These are phyloP conservation scores for Epirrita christyi DNA, from an alignment of 2,888 invertebrate species.

Conservation along the genomic window DNA sequence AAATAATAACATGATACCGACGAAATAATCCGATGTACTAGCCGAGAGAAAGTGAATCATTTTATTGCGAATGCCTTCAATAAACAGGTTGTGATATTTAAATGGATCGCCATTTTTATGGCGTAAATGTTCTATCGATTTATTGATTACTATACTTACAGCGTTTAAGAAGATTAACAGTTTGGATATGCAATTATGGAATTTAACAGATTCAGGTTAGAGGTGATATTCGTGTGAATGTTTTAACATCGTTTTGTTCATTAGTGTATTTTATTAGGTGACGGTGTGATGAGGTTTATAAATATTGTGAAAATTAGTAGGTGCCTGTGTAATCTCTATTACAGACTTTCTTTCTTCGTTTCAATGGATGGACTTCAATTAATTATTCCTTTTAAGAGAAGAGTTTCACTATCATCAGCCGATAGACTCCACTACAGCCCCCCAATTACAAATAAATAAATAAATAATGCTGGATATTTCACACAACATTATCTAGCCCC, in stretches of 20 bases:
- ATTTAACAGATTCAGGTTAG: conserved; percentile 24
- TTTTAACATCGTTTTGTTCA: conserved; percentile 15
- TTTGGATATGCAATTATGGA: conserved; percentile 29
- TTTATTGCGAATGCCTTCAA: conserved; percentile 71
- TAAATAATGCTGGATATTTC: too few species aligned
- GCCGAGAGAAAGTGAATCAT: conserved; percentile 78
- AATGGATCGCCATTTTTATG: conserved; percentile 51
- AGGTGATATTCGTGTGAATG: conserved; percentile 21
- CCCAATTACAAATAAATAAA: too few species aligned
- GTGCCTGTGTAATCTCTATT: neutral
- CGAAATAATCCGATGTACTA: conserved; percentile 53
- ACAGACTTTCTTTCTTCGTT: neutral
- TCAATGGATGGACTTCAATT: neutral
- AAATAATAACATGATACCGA: conserved; percentile 62
- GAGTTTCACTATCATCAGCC: too few species aligned
- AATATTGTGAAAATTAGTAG: neutral
- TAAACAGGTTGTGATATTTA: conserved; percentile 62
- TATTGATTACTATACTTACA: conserved; percentile 45
- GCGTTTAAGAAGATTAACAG: conserved; percentile 31
- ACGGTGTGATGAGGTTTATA: conserved; percentile 12
- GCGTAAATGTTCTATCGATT: conserved; percentile 48
- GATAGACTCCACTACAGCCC: too few species aligned
- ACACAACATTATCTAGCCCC: too few species aligned
- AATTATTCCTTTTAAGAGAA: too few species aligned
- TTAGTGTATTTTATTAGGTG: conserved; percentile 19